Percentiles rank a stretch among this genome's conserved stretches.
Conservation (phyloP, 2,888 invertebrate species). For the Pachymerium ferrugineum region DNA sequence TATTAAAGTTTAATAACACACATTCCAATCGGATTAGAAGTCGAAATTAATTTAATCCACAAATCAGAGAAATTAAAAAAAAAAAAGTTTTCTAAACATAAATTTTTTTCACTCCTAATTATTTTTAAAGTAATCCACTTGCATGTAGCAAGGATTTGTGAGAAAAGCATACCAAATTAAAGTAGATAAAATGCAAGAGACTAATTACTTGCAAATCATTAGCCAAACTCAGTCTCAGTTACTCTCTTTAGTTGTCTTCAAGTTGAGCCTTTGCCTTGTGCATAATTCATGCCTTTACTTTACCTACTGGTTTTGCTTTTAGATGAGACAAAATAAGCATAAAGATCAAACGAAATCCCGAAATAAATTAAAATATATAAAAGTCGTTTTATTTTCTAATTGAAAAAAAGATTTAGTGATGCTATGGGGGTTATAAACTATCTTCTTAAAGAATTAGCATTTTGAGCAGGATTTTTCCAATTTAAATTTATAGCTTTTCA, state of each 20-base stretch:
- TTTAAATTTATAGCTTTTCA: not conserved
- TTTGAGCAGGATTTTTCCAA: not conserved
- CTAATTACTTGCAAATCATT: slow-evolving; percentile 24
- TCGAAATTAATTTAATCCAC: too few species aligned
- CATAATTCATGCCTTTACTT: not conserved
- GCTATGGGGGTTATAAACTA: too few species aligned
- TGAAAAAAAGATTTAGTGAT: too few species aligned
- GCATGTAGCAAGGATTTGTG: not conserved
- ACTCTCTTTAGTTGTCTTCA: not conserved
- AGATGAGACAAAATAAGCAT: not conserved
- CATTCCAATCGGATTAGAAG: too few species aligned
- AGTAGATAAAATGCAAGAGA: slow-evolving; percentile 14
- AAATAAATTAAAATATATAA: slow-evolving; percentile 6
- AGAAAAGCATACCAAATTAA: not conserved
- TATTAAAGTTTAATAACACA: too few species aligned
- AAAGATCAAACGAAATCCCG: slow-evolving; percentile 8
- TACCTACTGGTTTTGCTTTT: not conserved
- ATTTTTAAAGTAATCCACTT: not conserved
- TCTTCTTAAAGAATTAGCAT: not conserved
- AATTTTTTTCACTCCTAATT: not conserved
- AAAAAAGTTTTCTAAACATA: too few species aligned
- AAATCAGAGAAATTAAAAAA: too few species aligned
- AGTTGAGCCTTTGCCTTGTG: not conserved
- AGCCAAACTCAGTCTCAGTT: slow-evolving; percentile 5
- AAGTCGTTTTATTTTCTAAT: too few species aligned